These are phyloP conservation scores for Darwinula stevensoni DNA, from an alignment of 2,888 invertebrate genomes.

Conservation along the genomic window DNA sequence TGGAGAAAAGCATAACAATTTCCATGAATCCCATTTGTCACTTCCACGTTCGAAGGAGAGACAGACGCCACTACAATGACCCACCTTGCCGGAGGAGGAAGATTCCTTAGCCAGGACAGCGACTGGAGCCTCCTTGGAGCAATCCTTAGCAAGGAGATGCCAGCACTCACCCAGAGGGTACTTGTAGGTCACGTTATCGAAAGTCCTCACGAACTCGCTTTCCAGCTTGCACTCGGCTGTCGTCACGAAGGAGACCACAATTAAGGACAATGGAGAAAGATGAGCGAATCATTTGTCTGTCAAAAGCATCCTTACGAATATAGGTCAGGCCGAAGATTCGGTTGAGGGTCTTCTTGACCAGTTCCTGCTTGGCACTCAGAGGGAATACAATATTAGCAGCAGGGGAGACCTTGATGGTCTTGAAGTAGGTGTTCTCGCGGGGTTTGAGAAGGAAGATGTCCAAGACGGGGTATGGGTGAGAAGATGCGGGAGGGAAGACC, in stretches of 20 bases:
- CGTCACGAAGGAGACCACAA: conserved; percentile 1
- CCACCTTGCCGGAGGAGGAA: too few relatives aligned
- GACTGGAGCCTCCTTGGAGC: conserved; percentile 14
- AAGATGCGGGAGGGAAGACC: conserved; percentile 5
- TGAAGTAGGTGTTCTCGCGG: conserved; percentile 8
- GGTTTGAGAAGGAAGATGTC: conserved; percentile 9
- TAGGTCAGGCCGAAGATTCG: conserved; percentile 5
- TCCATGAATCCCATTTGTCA: too few relatives aligned
- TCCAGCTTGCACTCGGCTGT: conserved; percentile 10
- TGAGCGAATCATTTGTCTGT: too few relatives aligned
- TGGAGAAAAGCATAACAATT: too few relatives aligned
- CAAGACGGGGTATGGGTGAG: conserved; percentile 6
- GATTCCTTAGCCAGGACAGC: conserved; percentile 15
- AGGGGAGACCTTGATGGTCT: conserved; percentile 9
- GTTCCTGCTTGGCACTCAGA: neutral
- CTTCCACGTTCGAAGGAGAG: too few relatives aligned
- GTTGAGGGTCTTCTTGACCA: neutral
- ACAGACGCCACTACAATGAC: too few relatives aligned
- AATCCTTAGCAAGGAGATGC: conserved; percentile 17
- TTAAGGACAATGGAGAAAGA: too few relatives aligned
- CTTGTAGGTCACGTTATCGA: conserved; percentile 12
- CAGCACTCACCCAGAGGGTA: conserved; percentile 14
- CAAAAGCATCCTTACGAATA: too few relatives aligned
- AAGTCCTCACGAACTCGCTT: conserved; percentile 11
- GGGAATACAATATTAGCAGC: conserved; percentile 7